Evolutionary conservation across 2,113 vertebrate genomes (phyloP), one percentile per base, ranked within the genome.

Genomic region (Nothocercus julius): DNA sequence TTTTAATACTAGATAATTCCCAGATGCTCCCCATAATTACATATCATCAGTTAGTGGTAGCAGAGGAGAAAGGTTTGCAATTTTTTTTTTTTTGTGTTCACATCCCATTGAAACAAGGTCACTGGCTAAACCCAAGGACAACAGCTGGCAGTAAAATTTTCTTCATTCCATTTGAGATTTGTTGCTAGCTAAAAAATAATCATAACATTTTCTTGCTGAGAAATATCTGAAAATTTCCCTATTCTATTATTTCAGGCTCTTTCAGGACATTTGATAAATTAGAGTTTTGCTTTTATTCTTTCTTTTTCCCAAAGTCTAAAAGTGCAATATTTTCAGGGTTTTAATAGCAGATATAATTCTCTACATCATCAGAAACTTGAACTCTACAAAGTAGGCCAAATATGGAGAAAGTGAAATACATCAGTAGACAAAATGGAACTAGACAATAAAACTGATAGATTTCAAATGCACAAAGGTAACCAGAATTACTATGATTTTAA

Each of bases 11-110:
- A 78, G 62, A 27, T 95, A 92, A 94, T 94, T 96, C 88, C 85
- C 89, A 90, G 49, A 87, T 95, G 93, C 27, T 90, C 94, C 38
- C 92, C 51, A 66, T 96, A 95, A 97, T 95, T 96, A 85, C 88
- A 42, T 70, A 76, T 93, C 70, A 66, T 91, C 44, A 75, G 73
- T 84, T 92, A 76, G 72, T 69, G 25, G 81, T 44, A 86, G 38
- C 47, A 90, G 28, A 92, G 67, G 87, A 96, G 81, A 89, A 90
- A 91, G 38, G 9, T 42, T 72, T 76, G 79, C 49, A 68, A 74
- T 78, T 87, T 89, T 92, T 85, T 85, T 49, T 83, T 44, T 47
- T 49, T 49, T 91, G 32, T 74, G 73, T 93, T 97, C 88, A 88
- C 30, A 75, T 86, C 16, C 47, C 85, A 0, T 54, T 92, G 84